Evolutionary conservation across 2,113 vertebrate species (phyloP).

Genomic region (Myotis brandtii): DNA sequence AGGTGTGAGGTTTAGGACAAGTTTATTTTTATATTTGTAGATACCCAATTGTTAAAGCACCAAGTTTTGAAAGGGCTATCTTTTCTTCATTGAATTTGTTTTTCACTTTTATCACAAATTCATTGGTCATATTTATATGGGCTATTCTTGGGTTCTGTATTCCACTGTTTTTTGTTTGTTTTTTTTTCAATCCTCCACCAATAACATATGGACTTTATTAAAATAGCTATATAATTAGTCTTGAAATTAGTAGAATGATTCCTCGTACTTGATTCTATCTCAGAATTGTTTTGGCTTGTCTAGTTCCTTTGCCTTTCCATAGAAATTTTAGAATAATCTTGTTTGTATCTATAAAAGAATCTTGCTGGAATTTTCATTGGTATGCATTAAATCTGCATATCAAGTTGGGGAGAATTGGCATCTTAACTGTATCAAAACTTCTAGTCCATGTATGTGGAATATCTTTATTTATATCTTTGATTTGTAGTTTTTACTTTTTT

Average conservation of each 20-base stretch:
- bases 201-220: not conserved
- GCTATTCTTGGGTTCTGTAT: not conserved
- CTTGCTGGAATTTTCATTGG: not conserved
- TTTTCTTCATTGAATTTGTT: not conserved
- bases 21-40: not conserved
- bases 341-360: not conserved
- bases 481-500: not conserved
- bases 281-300: not conserved
- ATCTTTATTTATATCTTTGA: not conserved
- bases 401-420: not conserved
- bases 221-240: not conserved
- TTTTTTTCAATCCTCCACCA: not conserved
- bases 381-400: not conserved
- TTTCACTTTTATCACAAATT: not conserved
- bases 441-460: not conserved
- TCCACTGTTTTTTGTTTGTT: not conserved
- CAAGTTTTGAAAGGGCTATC: not conserved
- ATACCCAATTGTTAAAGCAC: not conserved
- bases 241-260: not conserved
- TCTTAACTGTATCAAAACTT: not conserved
- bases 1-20: not conserved
- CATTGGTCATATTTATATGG: not conserved
- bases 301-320: slow-evolving; percentile 7
- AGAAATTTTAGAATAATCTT: slow-evolving; percentile 10
- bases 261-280: not conserved